Conservation (phyloP, 2,113 vertebrate genomes). For the Upupa epops region DNA sequence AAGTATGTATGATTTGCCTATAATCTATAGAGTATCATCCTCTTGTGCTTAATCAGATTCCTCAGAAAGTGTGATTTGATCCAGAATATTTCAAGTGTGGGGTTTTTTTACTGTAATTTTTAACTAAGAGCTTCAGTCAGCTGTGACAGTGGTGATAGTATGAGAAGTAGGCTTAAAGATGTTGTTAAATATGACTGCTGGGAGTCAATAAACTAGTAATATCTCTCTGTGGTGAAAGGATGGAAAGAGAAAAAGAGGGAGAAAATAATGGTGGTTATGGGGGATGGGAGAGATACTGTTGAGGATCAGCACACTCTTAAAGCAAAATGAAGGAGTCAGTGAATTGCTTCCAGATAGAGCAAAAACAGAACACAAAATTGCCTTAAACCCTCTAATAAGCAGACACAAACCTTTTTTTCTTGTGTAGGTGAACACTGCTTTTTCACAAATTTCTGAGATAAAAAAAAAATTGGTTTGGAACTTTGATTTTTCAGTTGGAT, state of each 20-base stretch:
- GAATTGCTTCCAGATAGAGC: background rate
- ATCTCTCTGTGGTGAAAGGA: background rate
- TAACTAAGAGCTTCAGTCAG: background rate
- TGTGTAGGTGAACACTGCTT: background rate
- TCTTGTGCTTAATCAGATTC: background rate
- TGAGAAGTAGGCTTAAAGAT: background rate
- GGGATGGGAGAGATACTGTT: background rate
- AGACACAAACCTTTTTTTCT: background rate
- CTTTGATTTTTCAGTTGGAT: background rate
- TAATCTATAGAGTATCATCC: background rate
- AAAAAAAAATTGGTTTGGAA: accelerated
- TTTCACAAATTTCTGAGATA: background rate
- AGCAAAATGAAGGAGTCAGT: background rate
- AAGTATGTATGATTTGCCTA: background rate
- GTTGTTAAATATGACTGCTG: background rate
- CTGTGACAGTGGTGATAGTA: background rate
- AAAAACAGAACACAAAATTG: background rate
- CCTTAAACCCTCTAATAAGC: background rate
- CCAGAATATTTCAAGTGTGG: background rate
- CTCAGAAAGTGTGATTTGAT: background rate
- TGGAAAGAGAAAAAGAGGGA: background rate
- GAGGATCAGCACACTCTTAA: background rate
- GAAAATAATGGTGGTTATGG: background rate
- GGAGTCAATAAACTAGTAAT: background rate
- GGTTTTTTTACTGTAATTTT: background rate